A percentile compares a stretch with the other conserved stretches of the same genome.
These are phyloP conservation scores for Riptortus pedestris DNA, from an alignment of 1,140 invertebrate species.

Conservation along the genomic window DNA sequence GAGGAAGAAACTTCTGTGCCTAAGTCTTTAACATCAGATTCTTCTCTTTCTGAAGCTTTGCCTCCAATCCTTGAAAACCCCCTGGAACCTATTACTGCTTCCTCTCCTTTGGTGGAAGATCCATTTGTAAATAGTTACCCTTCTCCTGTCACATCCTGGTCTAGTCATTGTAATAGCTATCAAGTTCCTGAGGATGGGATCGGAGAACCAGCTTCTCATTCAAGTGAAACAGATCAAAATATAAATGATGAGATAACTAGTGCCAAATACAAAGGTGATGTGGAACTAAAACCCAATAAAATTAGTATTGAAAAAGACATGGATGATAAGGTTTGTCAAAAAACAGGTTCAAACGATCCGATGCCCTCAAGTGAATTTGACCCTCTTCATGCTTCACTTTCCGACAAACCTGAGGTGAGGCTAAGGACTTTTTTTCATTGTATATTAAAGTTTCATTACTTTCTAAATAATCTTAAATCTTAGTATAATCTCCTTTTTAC, in stretches of 20 bases:
- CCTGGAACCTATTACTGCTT: conserved; percentile 23
- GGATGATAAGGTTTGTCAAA: neutral
- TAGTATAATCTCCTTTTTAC: neutral
- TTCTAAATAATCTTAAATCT: neutral
- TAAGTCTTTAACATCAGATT: neutral
- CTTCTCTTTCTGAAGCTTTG: conserved; percentile 4
- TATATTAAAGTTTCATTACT: neutral
- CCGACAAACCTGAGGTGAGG: conserved; percentile 1
- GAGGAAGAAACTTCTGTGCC: conserved; percentile 1
- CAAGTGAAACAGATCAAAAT: neutral
- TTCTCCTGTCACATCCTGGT: neutral
- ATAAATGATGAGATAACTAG: neutral
- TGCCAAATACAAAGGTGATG: conserved; percentile 9
- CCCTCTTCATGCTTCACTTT: conserved; percentile 14
- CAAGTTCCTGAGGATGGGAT: neutral
- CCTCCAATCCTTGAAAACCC: conserved; percentile 28
- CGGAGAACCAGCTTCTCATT: conserved; percentile 1
- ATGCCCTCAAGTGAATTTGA: neutral
- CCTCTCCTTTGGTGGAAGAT: conserved; percentile 16
- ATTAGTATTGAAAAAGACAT: neutral
- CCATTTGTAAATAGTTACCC: conserved; percentile 19
- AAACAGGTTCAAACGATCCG: neutral
- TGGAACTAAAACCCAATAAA: neutral
- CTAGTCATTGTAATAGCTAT: neutral
- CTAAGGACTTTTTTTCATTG: neutral